Evolutionary conservation across 2,888 invertebrate genomes (phyloP), one percentile per base, ranked within the genome.

Genomic region (Eupithecia pulchellata): DNA sequence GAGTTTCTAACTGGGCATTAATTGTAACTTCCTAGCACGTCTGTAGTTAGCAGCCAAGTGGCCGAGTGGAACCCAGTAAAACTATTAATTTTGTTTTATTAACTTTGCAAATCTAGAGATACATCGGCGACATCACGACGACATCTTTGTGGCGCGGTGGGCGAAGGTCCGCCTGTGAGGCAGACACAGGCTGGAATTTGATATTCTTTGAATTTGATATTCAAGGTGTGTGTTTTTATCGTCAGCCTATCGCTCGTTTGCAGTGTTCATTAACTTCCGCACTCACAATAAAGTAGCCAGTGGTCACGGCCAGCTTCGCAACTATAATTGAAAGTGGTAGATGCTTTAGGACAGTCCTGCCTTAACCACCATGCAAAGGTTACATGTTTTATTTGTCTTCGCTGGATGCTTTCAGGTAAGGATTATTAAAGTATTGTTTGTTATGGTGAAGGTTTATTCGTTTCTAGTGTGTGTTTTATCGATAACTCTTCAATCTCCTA

Each of bases 231-330:
- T 8, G 8, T n/a, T n/a, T 42, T n/a, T 42, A 47, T 52, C 25
- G 47, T 20, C 20, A 47, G 25, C 25, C 52, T 52, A 52, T 52
- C 25, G 52, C 52, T 52, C 52, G 52, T 52, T 52, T 52, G 52
- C 20, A 52, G 52, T 52, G 8, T 89, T 89, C 89, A 82, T 87
- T 79, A 83, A 84, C 90, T 89, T 88, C 89, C 86, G 86, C 84
- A 79, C 73, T 52, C 14, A 66, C 69, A 66, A 64, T 69, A 63
- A 25, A 52, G 66, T 64, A 5, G 61, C 58, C 87, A 86, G 88
- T 88, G 79, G 89, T 84, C 87, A 87, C 75, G 87, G 52, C 25
- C 25, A 47, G 11, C 52, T 4, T 4, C 52, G 52, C 52, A 20
- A 52, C 20, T 52, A 52, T 52, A 52, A 52, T 52, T 52, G 25